Conservation (phyloP, 2,888 invertebrate species). For the Lycocerus yunnanus region DNA sequence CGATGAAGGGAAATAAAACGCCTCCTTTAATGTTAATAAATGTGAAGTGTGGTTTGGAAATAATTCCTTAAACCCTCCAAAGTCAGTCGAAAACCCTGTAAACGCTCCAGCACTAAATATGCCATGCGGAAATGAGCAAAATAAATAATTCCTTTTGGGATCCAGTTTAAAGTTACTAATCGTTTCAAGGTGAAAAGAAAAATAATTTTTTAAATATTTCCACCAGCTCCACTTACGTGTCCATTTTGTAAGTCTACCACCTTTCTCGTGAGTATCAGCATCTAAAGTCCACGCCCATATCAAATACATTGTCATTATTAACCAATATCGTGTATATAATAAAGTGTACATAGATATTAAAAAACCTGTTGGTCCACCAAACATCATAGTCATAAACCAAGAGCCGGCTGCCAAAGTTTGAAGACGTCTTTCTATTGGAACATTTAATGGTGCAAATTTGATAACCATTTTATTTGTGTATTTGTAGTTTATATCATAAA, state of each 20-base stretch:
- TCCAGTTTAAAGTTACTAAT: slow-evolving; percentile 83
- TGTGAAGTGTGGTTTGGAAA: slow-evolving; percentile 59
- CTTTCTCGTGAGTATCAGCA: slow-evolving; percentile 62
- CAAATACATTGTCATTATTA: slow-evolving; percentile 63
- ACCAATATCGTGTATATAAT: slow-evolving; percentile 61
- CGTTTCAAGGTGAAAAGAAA: slow-evolving; percentile 85
- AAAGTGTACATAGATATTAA: slow-evolving; percentile 52
- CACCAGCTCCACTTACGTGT: slow-evolving; percentile 71
- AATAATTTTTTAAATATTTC: slow-evolving; percentile 79
- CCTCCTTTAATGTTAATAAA: slow-evolving; percentile 63
- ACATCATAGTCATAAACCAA: slow-evolving; percentile 71
- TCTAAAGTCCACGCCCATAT: slow-evolving; percentile 66
- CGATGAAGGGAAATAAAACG: slow-evolving; percentile 74
- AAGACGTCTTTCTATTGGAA: slow-evolving; percentile 67
- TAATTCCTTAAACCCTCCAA: slow-evolving; percentile 55
- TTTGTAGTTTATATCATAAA: no score
- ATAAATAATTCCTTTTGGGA: slow-evolving; percentile 79
- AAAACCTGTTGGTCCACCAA: slow-evolving; percentile 61
- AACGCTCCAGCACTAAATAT: slow-evolving; percentile 77
- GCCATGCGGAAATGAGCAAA: slow-evolving; percentile 92
- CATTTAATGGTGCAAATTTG: slow-evolving; percentile 78
- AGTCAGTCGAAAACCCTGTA: slow-evolving; percentile 76
- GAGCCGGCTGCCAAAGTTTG: slow-evolving; percentile 79
- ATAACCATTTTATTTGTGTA: slow-evolving; percentile 74
- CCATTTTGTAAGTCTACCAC: slow-evolving; percentile 55